Evolutionary conservation across 2,888 invertebrate species (phyloP), one percentile per base, ranked within the genome.

Genomic region (Lithophane ornitopus): DNA sequence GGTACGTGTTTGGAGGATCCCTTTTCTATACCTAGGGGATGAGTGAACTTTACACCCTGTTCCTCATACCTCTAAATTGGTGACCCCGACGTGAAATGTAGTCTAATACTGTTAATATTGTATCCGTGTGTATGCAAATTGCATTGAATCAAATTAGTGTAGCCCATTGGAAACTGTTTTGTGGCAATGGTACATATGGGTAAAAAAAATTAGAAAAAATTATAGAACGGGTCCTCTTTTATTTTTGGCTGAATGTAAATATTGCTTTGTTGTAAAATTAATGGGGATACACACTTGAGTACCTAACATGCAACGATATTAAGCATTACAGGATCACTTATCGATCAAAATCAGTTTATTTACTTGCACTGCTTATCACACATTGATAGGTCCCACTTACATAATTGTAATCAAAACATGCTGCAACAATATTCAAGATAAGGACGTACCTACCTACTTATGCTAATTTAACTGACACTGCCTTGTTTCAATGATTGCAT

Each of bases 401-500:
- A 22, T 44, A 34, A 49, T 56, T 46, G 56, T 28, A 52, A 26
- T 39, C 52, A 54, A 58, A 79, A 19, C 44, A 46, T 22, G 19
- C 46, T 28, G 9, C 12, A 72, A 59, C 67, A 56, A 69, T 63
- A 46, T 22, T 49, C 49, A 49, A 75, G 79, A 79, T 81, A 87
- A 78, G 28, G 69, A 14, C 28, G 19, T n/a, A 74, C 1, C 1
- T 28, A 54, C 41, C 16, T 69, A 61, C 28, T 72, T 74, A 86
- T 85, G 83, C 79, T 74, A 86, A 88, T 84, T 70, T 70, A 69
- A 65, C 72, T 11, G 44, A 65, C 66, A 63, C 12, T 75, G 69
- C 58, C 65, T 65, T 46, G 76, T 86, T 86, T 78, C 79, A 81
- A 82, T 87, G 81, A 86, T 63, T 69, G 54, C n/a, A 58, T 34